Evolutionary conservation across 2,113 vertebrate genomes (phyloP), one percentile per base, ranked within the genome.

Genomic region (Rattus norvegicus): DNA sequence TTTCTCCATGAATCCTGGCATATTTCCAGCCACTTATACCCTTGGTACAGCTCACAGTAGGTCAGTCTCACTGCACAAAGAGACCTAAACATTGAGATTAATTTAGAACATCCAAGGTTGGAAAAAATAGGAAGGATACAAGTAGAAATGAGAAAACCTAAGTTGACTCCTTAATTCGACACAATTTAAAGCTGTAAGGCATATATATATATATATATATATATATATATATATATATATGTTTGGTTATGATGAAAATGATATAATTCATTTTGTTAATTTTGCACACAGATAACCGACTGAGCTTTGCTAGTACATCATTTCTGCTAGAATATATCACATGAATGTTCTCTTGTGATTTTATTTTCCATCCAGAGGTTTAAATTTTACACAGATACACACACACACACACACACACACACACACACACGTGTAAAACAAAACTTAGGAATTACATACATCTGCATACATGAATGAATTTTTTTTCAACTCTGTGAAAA

Each of bases 31-130:
- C 65, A 90, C 59, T 80, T 90, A 76, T 52, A 94, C 69, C 33
- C 94, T 96, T 93, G 84, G 24, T 92, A 92, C 56, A 76, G 59
- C 91, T 92, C 95, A 95, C 7, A 95, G 56, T 96, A 97, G 96
- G 59, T 96, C 63, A 93, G 11, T 30, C 0, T 1, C 69, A 80
- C 43, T 67, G 7, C 0, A 0, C 33, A 73, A 24, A 0, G 84
- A 54, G 28, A 96, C 96, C 91, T 73, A 92, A 52, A 83, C 67
- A 89, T 94, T 97, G 59, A 94, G 36, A 72, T 97, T 97, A 85
- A 94, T 97, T 95, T 96, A 61, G 52, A 96, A 28, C 77, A 70
- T 0, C 17, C 19, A 93, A 61, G 36, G 17, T 93, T 92, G 84
- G n/a, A 96, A 98, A 88, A 33, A 93, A 73, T 36, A 63, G 89